Conservation (phyloP, 2,797 vertebrate genomes). For the Ceryle rudis region DNA sequence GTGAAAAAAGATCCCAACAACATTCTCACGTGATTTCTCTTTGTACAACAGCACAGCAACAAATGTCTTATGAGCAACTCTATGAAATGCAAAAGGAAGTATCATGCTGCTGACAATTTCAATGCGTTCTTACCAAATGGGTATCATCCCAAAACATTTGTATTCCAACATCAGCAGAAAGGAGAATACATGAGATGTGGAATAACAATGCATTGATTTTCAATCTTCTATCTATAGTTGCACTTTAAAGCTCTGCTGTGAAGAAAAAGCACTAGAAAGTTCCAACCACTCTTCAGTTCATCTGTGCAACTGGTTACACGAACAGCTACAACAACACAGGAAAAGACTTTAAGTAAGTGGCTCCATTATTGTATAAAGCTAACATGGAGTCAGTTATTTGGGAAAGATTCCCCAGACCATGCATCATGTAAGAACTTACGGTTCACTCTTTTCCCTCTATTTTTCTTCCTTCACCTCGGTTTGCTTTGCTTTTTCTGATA, state of each 20-base stretch:
- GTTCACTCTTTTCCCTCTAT: not conserved
- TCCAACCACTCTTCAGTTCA: not conserved
- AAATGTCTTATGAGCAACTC: not conserved
- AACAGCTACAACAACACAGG: not conserved
- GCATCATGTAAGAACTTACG: fast-evolving
- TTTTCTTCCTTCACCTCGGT: not conserved
- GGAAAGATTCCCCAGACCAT: not conserved
- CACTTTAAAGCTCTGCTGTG: not conserved
- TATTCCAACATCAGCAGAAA: not conserved
- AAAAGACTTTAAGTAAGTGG: not conserved
- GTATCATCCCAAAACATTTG: not conserved
- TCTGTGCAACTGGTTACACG: not conserved
- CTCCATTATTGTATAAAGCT: not conserved
- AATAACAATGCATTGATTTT: not conserved
- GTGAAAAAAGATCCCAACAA: not conserved
- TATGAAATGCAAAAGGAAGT: not conserved
- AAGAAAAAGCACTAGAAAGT: not conserved
- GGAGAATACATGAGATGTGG: not conserved
- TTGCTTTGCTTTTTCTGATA: not conserved
- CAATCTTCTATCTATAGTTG: not conserved
- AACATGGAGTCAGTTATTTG: not conserved
- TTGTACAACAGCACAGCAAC: not conserved
- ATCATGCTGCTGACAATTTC: not conserved
- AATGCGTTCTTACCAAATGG: not conserved
- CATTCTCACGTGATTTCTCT: not conserved